A percentile compares a stretch with the other conserved stretches of the same genome.
Conservation (phyloP, 2,888 invertebrate species). For the Drosophila percnosoma region DNA sequence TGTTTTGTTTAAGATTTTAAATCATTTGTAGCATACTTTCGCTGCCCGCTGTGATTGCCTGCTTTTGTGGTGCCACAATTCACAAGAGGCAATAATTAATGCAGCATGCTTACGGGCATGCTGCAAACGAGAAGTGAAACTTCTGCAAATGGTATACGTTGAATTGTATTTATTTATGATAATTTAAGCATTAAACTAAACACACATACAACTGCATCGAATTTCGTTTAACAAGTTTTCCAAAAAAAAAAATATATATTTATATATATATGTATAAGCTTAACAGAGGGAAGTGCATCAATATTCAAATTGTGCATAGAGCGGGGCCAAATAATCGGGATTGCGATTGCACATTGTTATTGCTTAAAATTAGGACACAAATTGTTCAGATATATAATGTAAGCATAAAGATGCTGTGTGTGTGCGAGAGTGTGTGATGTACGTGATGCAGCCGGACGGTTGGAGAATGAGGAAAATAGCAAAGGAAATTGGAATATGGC, state of each 20-base stretch:
- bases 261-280: slow-evolving; percentile 30
- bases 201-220: slow-evolving; percentile 55
- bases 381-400: slow-evolving; percentile 24
- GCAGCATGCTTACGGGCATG: background rate
- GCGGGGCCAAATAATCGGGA: background rate
- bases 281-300: slow-evolving; percentile 14
- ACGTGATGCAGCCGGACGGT: slow-evolving; percentile 14
- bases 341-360: slow-evolving; percentile 63
- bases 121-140: background rate
- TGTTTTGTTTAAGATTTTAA: background rate
- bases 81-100: background rate
- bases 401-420: background rate
- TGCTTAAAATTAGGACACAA: slow-evolving; percentile 49
- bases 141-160: slow-evolving; percentile 23
- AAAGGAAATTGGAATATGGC: slow-evolving; percentile 53
- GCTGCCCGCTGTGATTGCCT: background rate
- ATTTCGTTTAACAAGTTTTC: slow-evolving; percentile 67
- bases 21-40: background rate
- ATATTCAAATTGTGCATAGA: slow-evolving; percentile 11
- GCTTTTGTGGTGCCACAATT: background rate
- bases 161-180: slow-evolving; percentile 64
- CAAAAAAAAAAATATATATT: slow-evolving; percentile 17
- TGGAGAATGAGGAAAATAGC: background rate
- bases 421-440: background rate
- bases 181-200: slow-evolving; percentile 60